A percentile compares a stretch with the other conserved stretches of the same genome.
These are phyloP conservation scores for Paradoxurus hermaphroditus DNA, from an alignment of 2,113 vertebrate species.

Conservation along the genomic window DNA sequence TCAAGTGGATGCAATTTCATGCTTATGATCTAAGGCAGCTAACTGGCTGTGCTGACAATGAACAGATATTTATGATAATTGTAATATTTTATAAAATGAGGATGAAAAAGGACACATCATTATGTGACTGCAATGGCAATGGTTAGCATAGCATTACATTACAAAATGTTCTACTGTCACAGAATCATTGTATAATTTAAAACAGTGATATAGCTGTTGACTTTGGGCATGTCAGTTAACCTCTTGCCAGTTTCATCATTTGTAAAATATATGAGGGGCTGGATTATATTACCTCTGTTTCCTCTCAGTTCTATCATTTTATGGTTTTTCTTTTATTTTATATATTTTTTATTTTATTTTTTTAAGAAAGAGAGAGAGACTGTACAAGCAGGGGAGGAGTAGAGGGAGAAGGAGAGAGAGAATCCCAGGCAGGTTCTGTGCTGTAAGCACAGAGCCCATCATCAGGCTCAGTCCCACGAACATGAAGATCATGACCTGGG, in stretches of 20 bases:
- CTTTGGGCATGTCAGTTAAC: conserved; percentile 18
- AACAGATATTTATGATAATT: conserved; percentile 22
- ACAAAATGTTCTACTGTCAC: background rate
- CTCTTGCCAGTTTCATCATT: background rate
- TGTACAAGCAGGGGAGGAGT: too few species aligned
- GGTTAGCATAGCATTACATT: background rate
- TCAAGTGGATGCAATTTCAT: conserved; percentile 32
- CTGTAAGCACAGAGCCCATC: too few species aligned
- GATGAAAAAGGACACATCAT: background rate
- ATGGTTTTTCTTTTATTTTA: background rate
- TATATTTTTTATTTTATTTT: too few species aligned
- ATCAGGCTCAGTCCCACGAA: too few species aligned
- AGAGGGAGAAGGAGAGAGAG: too few species aligned
- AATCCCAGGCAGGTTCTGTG: too few species aligned
- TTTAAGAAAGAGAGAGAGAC: too few species aligned
- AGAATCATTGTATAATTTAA: conserved; percentile 16
- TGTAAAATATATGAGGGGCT: background rate
- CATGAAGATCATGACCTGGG: too few species aligned
- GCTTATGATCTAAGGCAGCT: conserved; percentile 26
- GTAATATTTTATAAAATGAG: conserved; percentile 22
- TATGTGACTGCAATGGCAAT: background rate
- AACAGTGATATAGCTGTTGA: background rate
- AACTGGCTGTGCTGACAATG: background rate
- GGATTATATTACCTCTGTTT: background rate
- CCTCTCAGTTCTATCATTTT: background rate